phyloP scores from a whole-genome alignment of 1,140 invertebrate species.

The Pseudomyrmex cubaensis region DNA sequence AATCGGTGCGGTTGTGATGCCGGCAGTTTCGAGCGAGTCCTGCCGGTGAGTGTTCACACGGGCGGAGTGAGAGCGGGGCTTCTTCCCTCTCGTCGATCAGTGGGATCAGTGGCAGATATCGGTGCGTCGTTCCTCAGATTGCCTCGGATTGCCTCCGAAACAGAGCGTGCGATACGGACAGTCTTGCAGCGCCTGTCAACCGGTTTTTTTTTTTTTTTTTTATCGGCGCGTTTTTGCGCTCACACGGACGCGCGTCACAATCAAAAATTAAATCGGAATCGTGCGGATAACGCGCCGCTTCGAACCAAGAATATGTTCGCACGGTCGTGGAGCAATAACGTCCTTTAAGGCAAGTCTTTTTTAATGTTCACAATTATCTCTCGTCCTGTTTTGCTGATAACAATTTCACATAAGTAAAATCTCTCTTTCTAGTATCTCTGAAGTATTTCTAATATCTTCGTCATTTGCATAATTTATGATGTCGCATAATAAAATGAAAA shows the following conservation, averaged over 20 bases:
- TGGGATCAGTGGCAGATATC: constrained; percentile 25
- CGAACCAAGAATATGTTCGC: constrained; percentile 14
- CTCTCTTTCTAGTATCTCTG: too few species aligned
- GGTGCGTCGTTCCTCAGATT: constrained; percentile 5
- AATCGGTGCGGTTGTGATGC: constrained; percentile 38
- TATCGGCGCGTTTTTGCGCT: constrained; percentile 17
- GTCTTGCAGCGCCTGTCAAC: too few species aligned
- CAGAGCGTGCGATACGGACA: too few species aligned
- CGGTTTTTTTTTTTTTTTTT: constrained; percentile 6
- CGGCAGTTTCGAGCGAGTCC: constrained; percentile 72
- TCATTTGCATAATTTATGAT: too few species aligned
- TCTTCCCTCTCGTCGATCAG: constrained; percentile 33
- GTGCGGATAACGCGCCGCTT: constrained; percentile 19
- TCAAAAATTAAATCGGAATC: constrained; percentile 5
- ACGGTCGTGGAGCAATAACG: constrained; percentile 1
- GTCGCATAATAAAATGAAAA: too few species aligned
- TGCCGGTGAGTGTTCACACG: constrained; percentile 60
- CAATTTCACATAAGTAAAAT: too few species aligned
- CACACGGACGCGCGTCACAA: background rate
- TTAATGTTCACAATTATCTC: background rate
- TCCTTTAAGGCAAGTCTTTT: constrained; percentile 39
- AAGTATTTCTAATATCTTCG: too few species aligned
- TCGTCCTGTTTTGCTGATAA: background rate
- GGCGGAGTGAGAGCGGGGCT: constrained; percentile 25
- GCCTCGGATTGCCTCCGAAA: constrained; percentile 30